phyloP scores from a whole-genome alignment of 2,797 vertebrate species.

The Bovichtus diacanthus region DNA sequence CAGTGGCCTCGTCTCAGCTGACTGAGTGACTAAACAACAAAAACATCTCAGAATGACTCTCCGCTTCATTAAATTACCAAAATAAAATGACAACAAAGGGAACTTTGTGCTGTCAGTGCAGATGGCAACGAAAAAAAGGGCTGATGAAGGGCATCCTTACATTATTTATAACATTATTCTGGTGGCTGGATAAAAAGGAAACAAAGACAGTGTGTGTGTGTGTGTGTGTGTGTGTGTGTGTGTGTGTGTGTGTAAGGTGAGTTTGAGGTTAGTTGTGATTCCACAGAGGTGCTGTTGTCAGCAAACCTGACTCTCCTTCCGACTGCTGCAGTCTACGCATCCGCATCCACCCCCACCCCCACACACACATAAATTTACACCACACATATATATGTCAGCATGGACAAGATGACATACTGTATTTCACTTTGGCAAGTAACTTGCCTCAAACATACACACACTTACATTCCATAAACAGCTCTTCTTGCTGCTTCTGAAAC shows the following conservation, averaged over 20 bases:
- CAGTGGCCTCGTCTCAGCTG: slow-evolving; percentile 11
- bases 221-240: neutral
- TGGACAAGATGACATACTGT: neutral
- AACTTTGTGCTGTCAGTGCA: neutral
- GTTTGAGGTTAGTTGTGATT: slow-evolving; percentile 56
- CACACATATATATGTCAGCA: neutral
- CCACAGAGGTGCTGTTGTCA: slow-evolving; percentile 58
- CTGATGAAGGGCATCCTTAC: neutral
- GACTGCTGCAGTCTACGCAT: slow-evolving; percentile 50
- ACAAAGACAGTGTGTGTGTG: neutral
- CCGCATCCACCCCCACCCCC: neutral
- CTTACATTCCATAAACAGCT: slow-evolving; percentile 47
- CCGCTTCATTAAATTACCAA: neutral
- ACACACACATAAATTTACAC: neutral
- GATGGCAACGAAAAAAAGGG: neutral
- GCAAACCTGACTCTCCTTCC: slow-evolving; percentile 42
- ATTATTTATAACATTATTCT: neutral
- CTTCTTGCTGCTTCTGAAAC: slow-evolving; percentile 22
- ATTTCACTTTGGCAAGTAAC: neutral
- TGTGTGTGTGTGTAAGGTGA: slow-evolving; percentile 12
- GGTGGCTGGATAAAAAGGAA: neutral
- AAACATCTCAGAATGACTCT: neutral
- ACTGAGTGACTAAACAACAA: slow-evolving; percentile 2
- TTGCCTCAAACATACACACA: slow-evolving; percentile 7
- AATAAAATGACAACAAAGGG: neutral